Base-by-base conservation (phyloP, 2,113 vertebrate genomes). In the Nothobranchius kuhntae region DNA sequence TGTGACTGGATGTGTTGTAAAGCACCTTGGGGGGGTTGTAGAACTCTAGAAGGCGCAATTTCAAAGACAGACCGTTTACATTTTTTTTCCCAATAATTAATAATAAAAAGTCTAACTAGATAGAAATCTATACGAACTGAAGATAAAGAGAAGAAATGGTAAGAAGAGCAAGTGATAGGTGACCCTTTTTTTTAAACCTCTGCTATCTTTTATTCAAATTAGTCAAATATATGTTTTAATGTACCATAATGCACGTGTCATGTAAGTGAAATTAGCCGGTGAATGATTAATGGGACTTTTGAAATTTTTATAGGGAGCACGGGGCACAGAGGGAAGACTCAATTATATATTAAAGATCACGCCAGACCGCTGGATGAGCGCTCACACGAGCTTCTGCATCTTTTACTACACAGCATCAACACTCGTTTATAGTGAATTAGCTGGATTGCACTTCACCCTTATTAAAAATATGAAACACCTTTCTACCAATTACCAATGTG, bases 231-330 rank as follows among this genome's bases (percentile, higher is more conserved):
- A 84, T 78, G 75, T 86, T 88, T 68, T 61, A 60, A 80, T 86
- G 78, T 67, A 64, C 66, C 17, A 38, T 84, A 89, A 88, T 83
- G 81, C 71, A 80, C 67, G 77, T 83, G 86, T 80, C 83, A 89
- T 82, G 88, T 87, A 75, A 73, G 82, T 81, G 78, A 89, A 91
- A 90, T 90, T 83, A 87, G 74, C 47, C 45, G 56, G 40, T 87
- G 65, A 90, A 88, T 91, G 83, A 89, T 89, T 89, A 82, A 91
- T 89, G 69, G 66, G 26, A 69, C 77, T 35, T 69, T 78, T 83
- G 40, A 85, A 87, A 85, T 66, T 77, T 88, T 89, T 82, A 85
- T 73, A 26, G 68, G 66, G 55, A 88, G 82, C 77, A 82, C 75
- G 53, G 53, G 65, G 56, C 47, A 17, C 14, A 35, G 46, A 60